Evolutionary conservation across 2,888 invertebrate genomes (phyloP), one percentile per base, ranked within the genome.

Genomic region (Andrena praecox): DNA sequence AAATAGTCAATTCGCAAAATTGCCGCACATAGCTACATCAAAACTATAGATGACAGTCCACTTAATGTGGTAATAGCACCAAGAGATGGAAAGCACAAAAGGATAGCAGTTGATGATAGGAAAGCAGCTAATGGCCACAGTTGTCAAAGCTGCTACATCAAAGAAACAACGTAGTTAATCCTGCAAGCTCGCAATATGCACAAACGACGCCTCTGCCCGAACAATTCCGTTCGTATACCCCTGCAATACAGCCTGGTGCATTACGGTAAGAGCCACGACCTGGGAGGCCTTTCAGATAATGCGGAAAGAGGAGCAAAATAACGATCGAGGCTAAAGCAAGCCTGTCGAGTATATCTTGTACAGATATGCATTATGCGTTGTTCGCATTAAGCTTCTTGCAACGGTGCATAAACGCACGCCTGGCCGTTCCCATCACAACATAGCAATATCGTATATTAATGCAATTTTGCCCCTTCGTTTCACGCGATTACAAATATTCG

Each of bases 231-330:
- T 50, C 59, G 10, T 59, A 35, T 24, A 69, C 42, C 69, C 52
- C 42, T 27, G 77, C 73, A 75, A 75, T 86, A 79, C 64, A 83
- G 80, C 82, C 83, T 59, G 73, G 67, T 69, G 66, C 67, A 74
- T 84, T 81, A 84, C 77, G 70, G 78, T 62, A 67, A 83, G 59
- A 82, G 76, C 80, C 76, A 81, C 84, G 63, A 86, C 80, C 82
- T 89, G 88, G 83, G 87, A 88, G 87, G 88, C 82, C 82, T 75
- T 80, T 71, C 80, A 48, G 79, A 81, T 87, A 87, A 87, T 87
- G 69, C 69, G 76, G 79, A 84, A 87, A 85, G 79, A 87, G 78
- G 74, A 85, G 73, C 66, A 60, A 86, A 72, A 77, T 56, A 72
- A 76, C 67, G 59, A 76, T 76, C 72, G 77, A 67, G 80, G 73